Percentiles rank a stretch among this genome's conserved stretches.
phyloP scores from a whole-genome alignment of 2,797 vertebrate genomes.

The Steatocranus sp. region DNA sequence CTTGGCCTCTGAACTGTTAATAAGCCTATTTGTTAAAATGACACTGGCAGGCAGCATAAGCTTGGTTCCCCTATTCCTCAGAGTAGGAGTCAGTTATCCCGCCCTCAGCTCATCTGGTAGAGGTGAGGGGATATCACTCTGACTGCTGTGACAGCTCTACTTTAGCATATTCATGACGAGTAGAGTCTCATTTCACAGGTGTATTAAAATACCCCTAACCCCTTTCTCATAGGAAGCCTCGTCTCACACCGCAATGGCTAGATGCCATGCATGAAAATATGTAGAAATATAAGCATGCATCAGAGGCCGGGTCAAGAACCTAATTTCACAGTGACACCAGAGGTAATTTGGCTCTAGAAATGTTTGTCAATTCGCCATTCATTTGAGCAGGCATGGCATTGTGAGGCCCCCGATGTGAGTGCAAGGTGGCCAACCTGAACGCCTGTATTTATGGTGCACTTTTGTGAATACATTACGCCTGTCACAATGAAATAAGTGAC shows the following conservation, averaged over 20 bases:
- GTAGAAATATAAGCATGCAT: conserved; percentile 97
- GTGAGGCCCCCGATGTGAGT: conserved; percentile 78
- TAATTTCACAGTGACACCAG: conserved; percentile 98
- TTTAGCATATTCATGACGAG: conserved; percentile 95
- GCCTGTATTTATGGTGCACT: conserved; percentile 99
- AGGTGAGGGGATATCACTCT: conserved; percentile 86
- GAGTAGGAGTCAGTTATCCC: conserved; percentile 60
- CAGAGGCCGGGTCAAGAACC: conserved; percentile 98
- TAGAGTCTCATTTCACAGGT: conserved; percentile 91
- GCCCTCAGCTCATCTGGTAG: conserved; percentile 63
- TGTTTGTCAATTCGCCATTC: conserved; percentile 98
- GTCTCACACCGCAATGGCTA: conserved; percentile 82
- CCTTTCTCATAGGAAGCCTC: conserved; percentile 83
- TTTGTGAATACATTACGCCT: conserved; percentile 99
- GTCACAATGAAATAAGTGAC: conserved; percentile 99
- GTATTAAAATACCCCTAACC: conserved; percentile 95
- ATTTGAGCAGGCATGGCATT: conserved; percentile 86
- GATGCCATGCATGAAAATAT: conserved; percentile 90
- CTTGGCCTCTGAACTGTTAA: conserved; percentile 77
- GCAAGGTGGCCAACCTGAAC: conserved; percentile 94
- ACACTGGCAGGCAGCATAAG: conserved; percentile 72
- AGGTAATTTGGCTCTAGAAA: conserved; percentile 97
- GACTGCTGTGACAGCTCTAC: conserved; percentile 88
- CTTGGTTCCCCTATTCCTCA: conserved; percentile 53
- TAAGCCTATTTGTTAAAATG: conserved; percentile 79